phyloP scores from a whole-genome alignment of 2,888 invertebrate species.

The Bombyx huttoni region DNA sequence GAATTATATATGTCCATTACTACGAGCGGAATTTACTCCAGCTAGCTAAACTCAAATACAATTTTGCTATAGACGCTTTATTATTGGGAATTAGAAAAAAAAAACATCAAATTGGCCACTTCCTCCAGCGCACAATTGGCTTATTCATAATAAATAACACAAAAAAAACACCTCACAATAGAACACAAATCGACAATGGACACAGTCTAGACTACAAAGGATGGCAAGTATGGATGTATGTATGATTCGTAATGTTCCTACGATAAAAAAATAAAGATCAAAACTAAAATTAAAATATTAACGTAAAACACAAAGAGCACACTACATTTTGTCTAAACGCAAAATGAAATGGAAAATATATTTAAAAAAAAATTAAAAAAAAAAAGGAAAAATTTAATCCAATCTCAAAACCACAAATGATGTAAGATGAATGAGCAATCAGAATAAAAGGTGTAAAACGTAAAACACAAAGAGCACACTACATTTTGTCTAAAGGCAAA shows the following conservation, averaged over 20 bases:
- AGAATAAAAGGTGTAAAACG: constrained; percentile 49
- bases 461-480: constrained; percentile 4
- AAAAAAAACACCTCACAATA: constrained; percentile 44
- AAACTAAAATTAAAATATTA: constrained; percentile 10
- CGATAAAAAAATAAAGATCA: constrained; percentile 16
- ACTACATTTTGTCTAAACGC: constrained; percentile 1
- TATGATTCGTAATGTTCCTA: constrained; percentile 13
- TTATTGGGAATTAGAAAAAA: constrained; percentile 7
- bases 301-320: constrained; percentile 8
- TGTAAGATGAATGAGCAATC: constrained; percentile 70
- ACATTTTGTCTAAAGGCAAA: constrained; percentile 1
- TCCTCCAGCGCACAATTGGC: constrained; percentile 50
- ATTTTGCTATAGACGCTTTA: no score
- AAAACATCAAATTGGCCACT: constrained; percentile 39
- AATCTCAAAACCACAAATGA: constrained; percentile 52
- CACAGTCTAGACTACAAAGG: constrained; percentile 25
- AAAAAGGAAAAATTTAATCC: constrained; percentile 38
- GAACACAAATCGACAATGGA: constrained; percentile 33
- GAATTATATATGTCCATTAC: no score
- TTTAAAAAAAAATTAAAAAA: no score
- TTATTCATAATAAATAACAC: constrained; percentile 48
- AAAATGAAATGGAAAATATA: constrained; percentile 7
- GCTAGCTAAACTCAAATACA: no score
- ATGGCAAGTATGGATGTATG: constrained; percentile 15
- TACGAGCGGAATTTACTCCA: no score